These are phyloP conservation scores for Gymnosoma rotundatum DNA, from an alignment of 2,888 invertebrate genomes.

Conservation along the genomic window DNA sequence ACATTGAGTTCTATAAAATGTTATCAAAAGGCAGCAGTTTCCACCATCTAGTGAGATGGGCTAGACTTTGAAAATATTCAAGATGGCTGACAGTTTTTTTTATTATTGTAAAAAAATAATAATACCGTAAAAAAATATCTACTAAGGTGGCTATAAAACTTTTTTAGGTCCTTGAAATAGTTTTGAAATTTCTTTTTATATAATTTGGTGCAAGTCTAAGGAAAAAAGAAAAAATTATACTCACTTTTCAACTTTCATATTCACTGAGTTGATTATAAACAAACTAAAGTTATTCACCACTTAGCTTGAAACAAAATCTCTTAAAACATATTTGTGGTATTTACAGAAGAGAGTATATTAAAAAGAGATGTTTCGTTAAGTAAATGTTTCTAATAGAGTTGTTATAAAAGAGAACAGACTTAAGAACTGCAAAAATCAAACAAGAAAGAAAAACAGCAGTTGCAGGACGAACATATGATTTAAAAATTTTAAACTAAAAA, in stretches of 20 bases:
- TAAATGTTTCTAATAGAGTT: slow-evolving; percentile 25
- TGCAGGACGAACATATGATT: slow-evolving; percentile 27
- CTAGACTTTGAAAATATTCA: too few species aligned
- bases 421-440: not conserved
- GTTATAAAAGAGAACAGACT: not conserved
- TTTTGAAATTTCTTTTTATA: too few species aligned
- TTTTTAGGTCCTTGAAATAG: too few species aligned
- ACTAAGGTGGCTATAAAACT: too few species aligned
- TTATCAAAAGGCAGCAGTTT: too few species aligned
- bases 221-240: too few species aligned
- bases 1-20: too few species aligned
- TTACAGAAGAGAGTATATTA: not conserved
- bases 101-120: too few species aligned
- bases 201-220: too few species aligned
- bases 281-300: not conserved
- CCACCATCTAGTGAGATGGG: too few species aligned
- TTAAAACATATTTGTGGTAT: not conserved
- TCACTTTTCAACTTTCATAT: not conserved
- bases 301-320: not conserved
- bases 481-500: not conserved
- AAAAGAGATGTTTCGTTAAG: slow-evolving; percentile 44
- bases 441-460: not conserved
- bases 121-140: too few species aligned
- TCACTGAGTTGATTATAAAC: not conserved
- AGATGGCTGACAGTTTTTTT: too few species aligned